These are phyloP conservation scores for Myrmecophaga tridactyla DNA, from an alignment of 2,113 vertebrate genomes.

Conservation along the genomic window DNA sequence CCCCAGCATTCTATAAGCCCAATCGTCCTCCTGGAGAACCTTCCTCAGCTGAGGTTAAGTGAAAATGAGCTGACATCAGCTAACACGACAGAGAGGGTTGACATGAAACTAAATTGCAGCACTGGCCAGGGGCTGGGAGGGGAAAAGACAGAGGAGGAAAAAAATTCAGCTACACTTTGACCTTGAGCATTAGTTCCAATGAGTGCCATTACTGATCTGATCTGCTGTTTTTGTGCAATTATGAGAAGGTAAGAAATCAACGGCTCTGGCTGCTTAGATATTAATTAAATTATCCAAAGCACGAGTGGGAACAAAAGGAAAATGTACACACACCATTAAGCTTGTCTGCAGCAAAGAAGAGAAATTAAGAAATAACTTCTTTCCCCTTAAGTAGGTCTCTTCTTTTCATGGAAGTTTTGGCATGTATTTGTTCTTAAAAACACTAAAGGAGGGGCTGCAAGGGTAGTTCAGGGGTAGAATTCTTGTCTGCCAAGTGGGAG, in stretches of 20 bases:
- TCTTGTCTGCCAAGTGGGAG: too few relatives aligned
- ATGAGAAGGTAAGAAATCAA: not conserved
- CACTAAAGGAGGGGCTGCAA: too few relatives aligned
- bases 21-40: constrained; percentile 4
- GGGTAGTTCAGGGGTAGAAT: too few relatives aligned
- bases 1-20: not conserved
- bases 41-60: constrained; percentile 4
- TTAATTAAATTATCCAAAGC: not conserved
- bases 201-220: not conserved
- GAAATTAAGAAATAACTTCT: not conserved
- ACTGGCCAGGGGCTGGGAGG: not conserved
- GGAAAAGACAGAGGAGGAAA: not conserved
- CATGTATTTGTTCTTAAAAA: constrained; percentile 31
- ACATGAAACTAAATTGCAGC: not conserved
- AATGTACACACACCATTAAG: not conserved
- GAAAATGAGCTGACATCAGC: constrained; percentile 40
- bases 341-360: not conserved
- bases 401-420: not conserved
- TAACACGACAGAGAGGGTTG: not conserved
- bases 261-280: not conserved
- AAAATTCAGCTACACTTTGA: not conserved
- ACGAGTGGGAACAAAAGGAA: not conserved
- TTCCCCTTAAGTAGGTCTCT: not conserved
- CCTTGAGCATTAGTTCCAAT: not conserved
- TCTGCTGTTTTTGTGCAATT: not conserved